These are phyloP conservation scores for Platysteira castanea DNA, from an alignment of 2,113 vertebrate genomes.

Conservation along the genomic window DNA sequence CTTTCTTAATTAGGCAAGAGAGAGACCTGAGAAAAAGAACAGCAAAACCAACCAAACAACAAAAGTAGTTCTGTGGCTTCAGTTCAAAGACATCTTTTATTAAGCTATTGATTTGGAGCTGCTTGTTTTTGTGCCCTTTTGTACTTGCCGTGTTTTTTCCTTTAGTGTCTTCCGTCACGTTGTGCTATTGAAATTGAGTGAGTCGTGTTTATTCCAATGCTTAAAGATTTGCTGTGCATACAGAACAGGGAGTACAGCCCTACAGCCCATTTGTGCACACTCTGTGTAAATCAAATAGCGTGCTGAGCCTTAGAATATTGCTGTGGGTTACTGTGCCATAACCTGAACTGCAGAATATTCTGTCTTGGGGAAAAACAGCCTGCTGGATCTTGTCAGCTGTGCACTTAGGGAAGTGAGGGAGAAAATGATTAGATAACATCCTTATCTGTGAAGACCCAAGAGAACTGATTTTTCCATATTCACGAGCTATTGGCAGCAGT, in stretches of 20 bases:
- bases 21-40: neutral
- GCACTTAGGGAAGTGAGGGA: neutral
- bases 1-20: neutral
- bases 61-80: neutral
- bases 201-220: neutral
- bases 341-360: neutral
- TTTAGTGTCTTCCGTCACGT: neutral
- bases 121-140: neutral
- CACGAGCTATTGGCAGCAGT: neutral
- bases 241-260: neutral
- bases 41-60: neutral
- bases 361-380: neutral
- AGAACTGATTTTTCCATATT: neutral
- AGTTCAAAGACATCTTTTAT: neutral
- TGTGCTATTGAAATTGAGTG: neutral
- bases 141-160: neutral
- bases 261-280: neutral
- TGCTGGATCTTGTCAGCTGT: neutral
- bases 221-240: neutral
- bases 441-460: neutral
- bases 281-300: neutral
- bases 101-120: neutral
- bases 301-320: neutral
- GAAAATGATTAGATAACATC: slow-evolving; percentile 21
- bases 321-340: neutral